Percentiles rank a stretch among this genome's conserved stretches.
Conservation (phyloP, 2,113 vertebrate species). For the Microtus oregoni region DNA sequence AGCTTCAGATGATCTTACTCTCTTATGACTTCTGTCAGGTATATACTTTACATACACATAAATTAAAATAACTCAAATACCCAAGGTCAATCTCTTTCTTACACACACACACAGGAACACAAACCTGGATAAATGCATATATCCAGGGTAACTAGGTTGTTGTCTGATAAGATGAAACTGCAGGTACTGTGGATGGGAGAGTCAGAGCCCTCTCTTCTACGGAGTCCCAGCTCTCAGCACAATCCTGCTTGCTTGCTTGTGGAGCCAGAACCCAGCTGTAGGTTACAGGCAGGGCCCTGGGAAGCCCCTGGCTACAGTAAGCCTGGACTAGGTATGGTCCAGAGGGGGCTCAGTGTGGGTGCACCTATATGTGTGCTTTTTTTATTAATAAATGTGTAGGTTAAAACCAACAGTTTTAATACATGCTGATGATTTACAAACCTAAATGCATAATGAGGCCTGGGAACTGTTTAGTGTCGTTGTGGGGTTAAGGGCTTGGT, state of each 20-base stretch:
- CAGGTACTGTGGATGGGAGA: not conserved
- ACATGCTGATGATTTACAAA: not conserved
- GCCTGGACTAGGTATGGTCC: not conserved
- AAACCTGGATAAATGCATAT: not conserved
- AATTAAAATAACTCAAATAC: not conserved
- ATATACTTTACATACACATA: not conserved
- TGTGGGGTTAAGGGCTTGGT: not conserved
- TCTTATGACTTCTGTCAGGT: not conserved
- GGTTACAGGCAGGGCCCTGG: not conserved
- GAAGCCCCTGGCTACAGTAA: rapidly evolving
- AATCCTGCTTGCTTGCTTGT: not conserved
- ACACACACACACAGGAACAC: not conserved
- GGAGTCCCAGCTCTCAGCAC: not conserved
- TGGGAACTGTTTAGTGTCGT: not conserved
- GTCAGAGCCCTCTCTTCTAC: not conserved
- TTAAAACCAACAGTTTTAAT: not conserved
- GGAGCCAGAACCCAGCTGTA: not conserved
- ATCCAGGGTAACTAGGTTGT: not conserved
- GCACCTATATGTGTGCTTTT: not conserved
- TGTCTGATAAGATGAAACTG: not conserved
- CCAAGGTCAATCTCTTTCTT: not conserved
- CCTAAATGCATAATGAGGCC: not conserved
- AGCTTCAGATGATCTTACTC: not conserved
- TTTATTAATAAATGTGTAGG: not conserved
- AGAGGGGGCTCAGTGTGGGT: not conserved